A percentile compares a stretch with the other conserved stretches of the same genome.
Evolutionary conservation across 2,888 invertebrate species (phyloP).

Genomic region (Matsumyia berberina): DNA sequence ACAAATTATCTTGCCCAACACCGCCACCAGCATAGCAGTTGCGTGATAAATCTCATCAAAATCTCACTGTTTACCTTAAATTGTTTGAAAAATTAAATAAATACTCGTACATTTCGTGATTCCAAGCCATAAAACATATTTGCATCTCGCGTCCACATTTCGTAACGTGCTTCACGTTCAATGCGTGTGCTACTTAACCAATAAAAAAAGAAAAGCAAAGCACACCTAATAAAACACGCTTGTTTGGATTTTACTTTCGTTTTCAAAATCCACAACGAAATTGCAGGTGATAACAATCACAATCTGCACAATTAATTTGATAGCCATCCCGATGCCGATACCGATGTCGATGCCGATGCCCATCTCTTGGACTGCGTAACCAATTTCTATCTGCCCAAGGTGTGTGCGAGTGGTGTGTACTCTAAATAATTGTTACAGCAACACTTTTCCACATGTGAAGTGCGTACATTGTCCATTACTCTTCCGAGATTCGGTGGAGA

Average conservation of each 20-base stretch:
- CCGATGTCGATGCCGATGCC: conserved; percentile 9
- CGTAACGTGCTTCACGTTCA: conserved; percentile 7
- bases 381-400: conserved; percentile 8
- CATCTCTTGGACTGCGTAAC: conserved; percentile 11
- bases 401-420: neutral
- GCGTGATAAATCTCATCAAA: neutral
- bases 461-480: conserved; percentile 53
- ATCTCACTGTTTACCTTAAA: conserved; percentile 5
- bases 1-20: neutral
- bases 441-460: conserved; percentile 33
- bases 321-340: conserved; percentile 16
- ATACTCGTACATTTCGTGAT: conserved; percentile 2
- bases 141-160: conserved; percentile 5
- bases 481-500: conserved; percentile 27
- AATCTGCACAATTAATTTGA: conserved; percentile 34
- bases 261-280: conserved; percentile 10
- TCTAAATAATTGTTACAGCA: conserved; percentile 10
- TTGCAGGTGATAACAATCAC: conserved; percentile 33
- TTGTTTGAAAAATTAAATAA: conserved; percentile 2
- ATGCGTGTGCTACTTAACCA: neutral
- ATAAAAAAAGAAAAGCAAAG: neutral
- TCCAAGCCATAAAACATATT: neutral
- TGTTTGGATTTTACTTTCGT: conserved; percentile 19
- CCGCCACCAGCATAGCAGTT: neutral
- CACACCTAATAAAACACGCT: neutral